These are phyloP conservation scores for Drosophila subquinaria DNA, from an alignment of 2,888 invertebrate genomes.

Conservation along the genomic window DNA sequence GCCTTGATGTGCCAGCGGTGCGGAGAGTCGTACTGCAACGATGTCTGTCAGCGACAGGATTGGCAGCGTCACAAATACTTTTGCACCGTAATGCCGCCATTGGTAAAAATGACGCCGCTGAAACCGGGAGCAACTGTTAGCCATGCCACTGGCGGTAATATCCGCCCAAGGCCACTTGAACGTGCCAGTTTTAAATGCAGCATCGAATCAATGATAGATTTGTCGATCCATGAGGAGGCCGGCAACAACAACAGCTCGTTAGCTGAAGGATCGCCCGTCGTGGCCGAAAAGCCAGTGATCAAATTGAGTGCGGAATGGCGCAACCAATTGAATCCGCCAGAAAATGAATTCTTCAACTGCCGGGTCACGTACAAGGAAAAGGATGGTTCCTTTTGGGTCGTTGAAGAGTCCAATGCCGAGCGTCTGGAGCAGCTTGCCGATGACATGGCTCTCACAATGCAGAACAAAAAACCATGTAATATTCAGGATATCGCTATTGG, in stretches of 20 bases:
- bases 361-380: conserved; percentile 35
- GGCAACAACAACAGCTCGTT: background rate
- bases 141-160: background rate
- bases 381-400: conserved; percentile 54
- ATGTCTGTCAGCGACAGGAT: conserved; percentile 54
- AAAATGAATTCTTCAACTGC: conserved; percentile 40
- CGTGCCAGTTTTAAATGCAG: background rate
- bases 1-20: conserved; percentile 60
- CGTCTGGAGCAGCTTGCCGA: conserved; percentile 21
- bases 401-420: conserved; percentile 16
- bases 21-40: conserved; percentile 55
- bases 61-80: conserved; percentile 55
- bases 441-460: conserved; percentile 15
- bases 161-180: background rate
- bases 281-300: background rate
- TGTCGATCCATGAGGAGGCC: background rate
- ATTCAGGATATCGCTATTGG: conserved; percentile 23
- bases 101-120: background rate
- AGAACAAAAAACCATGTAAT: conserved; percentile 2
- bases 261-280: background rate
- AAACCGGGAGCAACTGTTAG: background rate
- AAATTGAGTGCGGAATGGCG: conserved; percentile 46
- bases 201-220: background rate
- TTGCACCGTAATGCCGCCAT: conserved; percentile 49
- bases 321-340: conserved; percentile 12